Evolutionary conservation across 2,113 vertebrate species (phyloP), one percentile per base, ranked within the genome.

Genomic region (Nannospalax galili): DNA sequence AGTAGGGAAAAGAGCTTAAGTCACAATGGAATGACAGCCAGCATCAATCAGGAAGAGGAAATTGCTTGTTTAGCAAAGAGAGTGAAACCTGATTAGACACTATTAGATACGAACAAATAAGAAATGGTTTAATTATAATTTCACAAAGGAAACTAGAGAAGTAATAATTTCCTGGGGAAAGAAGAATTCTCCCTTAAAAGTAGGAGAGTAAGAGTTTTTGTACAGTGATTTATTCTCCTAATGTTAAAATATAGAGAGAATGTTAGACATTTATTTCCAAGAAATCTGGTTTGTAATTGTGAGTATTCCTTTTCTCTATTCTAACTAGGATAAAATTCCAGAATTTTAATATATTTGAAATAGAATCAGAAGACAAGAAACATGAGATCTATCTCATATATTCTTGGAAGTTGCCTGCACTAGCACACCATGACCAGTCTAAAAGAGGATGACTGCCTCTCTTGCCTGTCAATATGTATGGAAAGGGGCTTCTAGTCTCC

Each of bases 61-160:
- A 95, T 81, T 94, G 48, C 15, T 89, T 81, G 74, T 80, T 89
- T 84, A 94, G 79, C 65, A 88, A 86, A 78, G 78, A 85, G 86
- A 94, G 91, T 84, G 84, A 82, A 96, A 52, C 35, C 52, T 80
- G 26, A 92, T 70, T 82, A 73, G 28, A 92, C 64, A 35, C 88
- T 60, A 89, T 20, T 37, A 92, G 69, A 90, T 15, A 42, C 6
- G 73, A 90, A 35, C 20, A 91, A 86, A 74, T 84, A 45, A 64
- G 77, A 78, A 87, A 81, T 42, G 77, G 11, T 28, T 42, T 74
- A 82, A 40, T 65, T 52, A 22, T 56, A 64, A 62, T 72, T 65
- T 24, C 56, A 45, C 67, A 78, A 67, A 37, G 28, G 22, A 94
- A 75, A 70, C 86, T 56, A 40, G 14, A 94, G 58, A 85, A 82